These are phyloP conservation scores for Cylloceria caligata DNA, from an alignment of 2,888 invertebrate genomes.

Conservation along the genomic window DNA sequence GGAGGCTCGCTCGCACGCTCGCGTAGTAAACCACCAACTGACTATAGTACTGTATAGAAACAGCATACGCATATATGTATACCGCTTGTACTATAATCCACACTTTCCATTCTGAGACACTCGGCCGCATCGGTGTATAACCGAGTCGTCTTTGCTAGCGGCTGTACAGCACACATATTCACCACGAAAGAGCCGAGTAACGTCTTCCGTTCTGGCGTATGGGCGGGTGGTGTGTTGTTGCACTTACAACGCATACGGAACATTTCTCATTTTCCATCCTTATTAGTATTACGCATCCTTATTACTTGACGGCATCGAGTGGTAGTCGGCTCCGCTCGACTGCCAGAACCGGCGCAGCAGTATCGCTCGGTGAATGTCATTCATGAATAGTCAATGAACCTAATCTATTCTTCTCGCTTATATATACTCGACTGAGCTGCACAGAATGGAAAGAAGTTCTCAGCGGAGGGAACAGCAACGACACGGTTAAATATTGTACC, in stretches of 20 bases:
- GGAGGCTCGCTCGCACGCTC: conserved; percentile 35
- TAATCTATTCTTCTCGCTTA: conserved; percentile 49
- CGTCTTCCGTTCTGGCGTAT: conserved; percentile 17
- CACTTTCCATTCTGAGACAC: conserved; percentile 37
- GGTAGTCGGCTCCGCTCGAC: conserved; percentile 1
- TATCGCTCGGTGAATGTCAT: conserved; percentile 55
- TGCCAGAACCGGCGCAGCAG: conserved; percentile 12
- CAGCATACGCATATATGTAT: neutral
- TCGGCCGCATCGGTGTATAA: conserved; percentile 7
- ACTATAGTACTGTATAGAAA: conserved; percentile 16
- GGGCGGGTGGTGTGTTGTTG: neutral
- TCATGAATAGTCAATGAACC: conserved; percentile 60
- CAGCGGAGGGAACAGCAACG: neutral
- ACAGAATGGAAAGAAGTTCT: conserved; percentile 1
- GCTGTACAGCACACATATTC: neutral
- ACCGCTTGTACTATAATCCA: conserved; percentile 21
- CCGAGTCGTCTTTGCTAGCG: neutral
- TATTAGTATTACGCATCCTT: conserved; percentile 27
- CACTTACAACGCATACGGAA: neutral
- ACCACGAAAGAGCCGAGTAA: neutral
- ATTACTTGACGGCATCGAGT: conserved; percentile 37
- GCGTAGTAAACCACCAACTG: conserved; percentile 39
- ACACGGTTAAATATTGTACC: neutral
- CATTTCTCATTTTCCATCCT: conserved; percentile 18
- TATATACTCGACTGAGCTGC: neutral